Evolutionary conservation across 2,888 invertebrate genomes (phyloP).

Genomic region (Rhagonycha fulva): DNA sequence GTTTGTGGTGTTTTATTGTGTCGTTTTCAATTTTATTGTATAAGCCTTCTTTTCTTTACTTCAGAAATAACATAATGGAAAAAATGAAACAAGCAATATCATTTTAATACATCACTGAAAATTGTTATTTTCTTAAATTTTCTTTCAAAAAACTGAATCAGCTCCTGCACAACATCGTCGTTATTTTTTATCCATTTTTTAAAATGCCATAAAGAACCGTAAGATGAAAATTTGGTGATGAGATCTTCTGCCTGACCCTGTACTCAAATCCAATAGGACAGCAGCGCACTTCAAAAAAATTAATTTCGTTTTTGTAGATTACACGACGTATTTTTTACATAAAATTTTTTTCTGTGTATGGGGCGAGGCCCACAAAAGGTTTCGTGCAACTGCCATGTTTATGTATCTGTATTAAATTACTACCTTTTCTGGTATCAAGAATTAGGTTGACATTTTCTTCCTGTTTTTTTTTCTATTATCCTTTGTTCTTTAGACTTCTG

Average conservation of each 20-base stretch:
- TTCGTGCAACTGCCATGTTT: not conserved
- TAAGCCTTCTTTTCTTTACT: not conserved
- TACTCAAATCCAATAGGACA: not conserved
- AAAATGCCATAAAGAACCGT: not conserved
- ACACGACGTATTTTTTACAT: not conserved
- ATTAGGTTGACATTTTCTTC: conserved; percentile 18
- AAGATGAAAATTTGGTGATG: not conserved
- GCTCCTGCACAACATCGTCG: not conserved
- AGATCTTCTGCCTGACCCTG: not conserved
- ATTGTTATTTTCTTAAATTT: not conserved
- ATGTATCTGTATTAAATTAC: conserved; percentile 20
- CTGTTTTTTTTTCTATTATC: conserved; percentile 18
- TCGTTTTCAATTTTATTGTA: conserved; percentile 4
- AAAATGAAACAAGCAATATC: not conserved
- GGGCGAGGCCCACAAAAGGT: not conserved
- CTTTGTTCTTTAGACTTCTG: conserved; percentile 7
- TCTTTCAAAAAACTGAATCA: not conserved
- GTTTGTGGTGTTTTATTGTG: conserved; percentile 12
- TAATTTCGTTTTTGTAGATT: not conserved
- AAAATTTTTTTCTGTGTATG: not conserved
- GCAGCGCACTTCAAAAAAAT: not conserved
- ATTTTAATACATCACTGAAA: not conserved
- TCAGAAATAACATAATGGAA: not conserved
- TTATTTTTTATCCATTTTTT: not conserved
- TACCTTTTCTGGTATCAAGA: conserved; percentile 5